Conservation (phyloP, 2,797 vertebrate species). For the Acropternis orthonyx region DNA sequence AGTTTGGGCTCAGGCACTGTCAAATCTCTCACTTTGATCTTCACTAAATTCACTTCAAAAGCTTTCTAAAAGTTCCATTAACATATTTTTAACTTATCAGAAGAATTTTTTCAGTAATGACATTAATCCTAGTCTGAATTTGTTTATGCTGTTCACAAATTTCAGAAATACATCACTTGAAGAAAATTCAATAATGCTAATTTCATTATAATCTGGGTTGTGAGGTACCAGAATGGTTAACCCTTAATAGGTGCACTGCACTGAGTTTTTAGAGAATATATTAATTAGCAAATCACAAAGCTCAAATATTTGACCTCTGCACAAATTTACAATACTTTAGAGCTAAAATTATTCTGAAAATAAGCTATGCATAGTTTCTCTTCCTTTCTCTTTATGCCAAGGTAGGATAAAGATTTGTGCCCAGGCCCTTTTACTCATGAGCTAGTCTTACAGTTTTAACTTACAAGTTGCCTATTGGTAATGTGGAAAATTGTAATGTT, state of each 20-base stretch:
- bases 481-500: background rate
- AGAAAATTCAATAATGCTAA: background rate
- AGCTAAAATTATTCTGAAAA: background rate
- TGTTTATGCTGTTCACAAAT: background rate
- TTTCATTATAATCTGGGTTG: background rate
- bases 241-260: background rate
- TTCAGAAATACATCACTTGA: background rate
- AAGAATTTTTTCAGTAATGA: background rate
- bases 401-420: background rate
- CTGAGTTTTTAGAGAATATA: background rate
- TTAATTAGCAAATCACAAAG: background rate
- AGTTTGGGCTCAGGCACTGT: background rate
- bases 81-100: background rate
- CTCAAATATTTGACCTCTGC: background rate
- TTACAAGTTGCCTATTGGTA: background rate
- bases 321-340: background rate
- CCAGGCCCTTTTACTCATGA: background rate
- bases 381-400: background rate
- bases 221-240: background rate
- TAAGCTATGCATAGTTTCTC: background rate
- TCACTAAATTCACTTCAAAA: constrained; percentile 53
- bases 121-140: background rate
- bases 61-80: constrained; percentile 1
- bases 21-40: constrained; percentile 30
- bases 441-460: background rate